phyloP scores from a whole-genome alignment of 2,113 vertebrate genomes.

The Pelodiscus sinensis region DNA sequence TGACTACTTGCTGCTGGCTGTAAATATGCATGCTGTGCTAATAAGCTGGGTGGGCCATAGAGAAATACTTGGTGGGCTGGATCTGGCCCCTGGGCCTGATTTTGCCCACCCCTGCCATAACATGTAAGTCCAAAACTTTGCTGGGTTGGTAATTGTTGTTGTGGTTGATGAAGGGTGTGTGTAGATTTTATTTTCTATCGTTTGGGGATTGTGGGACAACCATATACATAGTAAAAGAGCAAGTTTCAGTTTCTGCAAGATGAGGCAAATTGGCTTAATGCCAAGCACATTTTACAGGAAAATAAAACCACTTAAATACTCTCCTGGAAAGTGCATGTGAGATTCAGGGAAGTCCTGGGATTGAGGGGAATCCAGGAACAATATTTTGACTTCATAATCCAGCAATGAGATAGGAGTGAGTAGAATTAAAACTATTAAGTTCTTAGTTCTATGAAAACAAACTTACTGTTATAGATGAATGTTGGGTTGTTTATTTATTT shows the following conservation, averaged over 20 bases:
- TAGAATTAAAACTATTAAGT: neutral
- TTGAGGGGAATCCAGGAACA: neutral
- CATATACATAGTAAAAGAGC: neutral
- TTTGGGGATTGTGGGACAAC: neutral
- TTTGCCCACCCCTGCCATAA: too few relatives aligned
- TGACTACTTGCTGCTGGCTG: too few relatives aligned
- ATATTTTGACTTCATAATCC: neutral
- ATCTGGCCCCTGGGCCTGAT: too few relatives aligned
- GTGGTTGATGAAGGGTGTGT: neutral
- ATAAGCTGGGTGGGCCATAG: too few relatives aligned
- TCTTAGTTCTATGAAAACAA: neutral
- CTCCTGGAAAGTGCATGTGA: neutral
- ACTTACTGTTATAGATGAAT: neutral
- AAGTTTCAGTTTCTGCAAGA: neutral
- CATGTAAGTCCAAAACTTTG: neutral
- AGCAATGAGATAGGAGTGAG: neutral
- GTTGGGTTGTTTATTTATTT: neutral
- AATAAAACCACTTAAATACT: neutral
- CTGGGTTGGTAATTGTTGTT: neutral
- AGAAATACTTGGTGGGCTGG: too few relatives aligned
- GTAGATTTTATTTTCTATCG: rapidly evolving
- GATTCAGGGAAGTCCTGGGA: neutral
- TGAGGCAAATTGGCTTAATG: neutral
- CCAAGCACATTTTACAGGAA: neutral
- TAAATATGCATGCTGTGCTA: too few relatives aligned